These are phyloP conservation scores for Rhingia rostrata DNA, from an alignment of 2,888 invertebrate genomes.

Conservation along the genomic window DNA sequence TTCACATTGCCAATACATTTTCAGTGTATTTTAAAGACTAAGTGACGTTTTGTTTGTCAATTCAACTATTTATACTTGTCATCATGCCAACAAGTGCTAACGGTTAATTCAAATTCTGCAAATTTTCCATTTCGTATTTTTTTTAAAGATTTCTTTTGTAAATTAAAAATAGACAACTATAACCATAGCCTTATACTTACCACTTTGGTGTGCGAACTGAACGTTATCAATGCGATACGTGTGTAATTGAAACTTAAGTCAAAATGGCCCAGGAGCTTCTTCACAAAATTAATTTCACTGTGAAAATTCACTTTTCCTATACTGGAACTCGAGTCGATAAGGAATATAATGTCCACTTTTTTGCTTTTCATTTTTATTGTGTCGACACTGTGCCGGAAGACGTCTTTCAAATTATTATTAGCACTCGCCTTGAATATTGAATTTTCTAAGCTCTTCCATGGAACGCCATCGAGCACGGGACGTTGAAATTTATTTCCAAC, in stretches of 20 bases:
- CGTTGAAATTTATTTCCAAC: constrained; percentile 68
- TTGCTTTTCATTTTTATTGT: constrained; percentile 82
- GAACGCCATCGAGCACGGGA: constrained; percentile 61
- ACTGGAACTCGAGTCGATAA: constrained; percentile 88
- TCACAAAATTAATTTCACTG: constrained; percentile 87
- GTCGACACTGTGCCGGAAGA: constrained; percentile 84
- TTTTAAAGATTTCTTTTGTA: background rate
- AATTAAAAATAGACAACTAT: background rate
- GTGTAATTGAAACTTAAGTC: constrained; percentile 86
- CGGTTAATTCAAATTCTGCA: background rate
- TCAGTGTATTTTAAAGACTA: too few species aligned
- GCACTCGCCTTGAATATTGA: constrained; percentile 53
- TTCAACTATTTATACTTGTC: too few species aligned
- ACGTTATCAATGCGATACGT: constrained; percentile 87
- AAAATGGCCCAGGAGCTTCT: constrained; percentile 87
- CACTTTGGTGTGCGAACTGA: constrained; percentile 85
- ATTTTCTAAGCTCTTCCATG: constrained; percentile 60
- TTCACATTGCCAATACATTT: too few species aligned
- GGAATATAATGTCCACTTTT: constrained; percentile 86
- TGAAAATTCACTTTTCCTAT: constrained; percentile 87
- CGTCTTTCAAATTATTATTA: constrained; percentile 49
- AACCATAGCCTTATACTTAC: constrained; percentile 78
- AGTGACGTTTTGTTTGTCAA: too few species aligned
- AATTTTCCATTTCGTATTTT: background rate
- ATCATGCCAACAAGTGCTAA: too few species aligned